Conservation (phyloP, 1,140 invertebrate genomes). For the Diabrotica undecimpunctata region DNA sequence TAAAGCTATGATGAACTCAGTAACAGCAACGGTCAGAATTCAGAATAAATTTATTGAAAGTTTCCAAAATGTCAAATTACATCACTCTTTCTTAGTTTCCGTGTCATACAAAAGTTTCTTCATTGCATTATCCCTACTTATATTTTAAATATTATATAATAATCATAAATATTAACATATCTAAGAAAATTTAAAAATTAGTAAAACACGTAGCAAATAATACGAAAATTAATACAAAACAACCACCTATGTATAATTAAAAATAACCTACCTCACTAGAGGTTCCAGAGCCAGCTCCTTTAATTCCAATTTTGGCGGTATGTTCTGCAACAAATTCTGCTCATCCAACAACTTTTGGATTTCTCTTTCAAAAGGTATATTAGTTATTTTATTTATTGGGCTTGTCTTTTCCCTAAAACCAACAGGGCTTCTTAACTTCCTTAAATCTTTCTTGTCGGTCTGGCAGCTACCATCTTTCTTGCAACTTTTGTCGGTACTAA, state of each 20-base stretch:
- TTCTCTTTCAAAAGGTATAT: slow-evolving; percentile 64
- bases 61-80: too few species aligned
- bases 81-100: too few species aligned
- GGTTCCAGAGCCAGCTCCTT: slow-evolving; percentile 49
- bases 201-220: background rate
- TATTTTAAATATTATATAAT: too few species aligned
- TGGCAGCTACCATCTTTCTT: slow-evolving; percentile 62
- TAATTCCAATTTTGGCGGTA: slow-evolving; percentile 54
- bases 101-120: too few species aligned
- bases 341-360: slow-evolving; percentile 71
- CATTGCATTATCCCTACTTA: too few species aligned
- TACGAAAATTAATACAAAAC: background rate
- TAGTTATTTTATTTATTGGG: slow-evolving; percentile 51
- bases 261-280: slow-evolving; percentile 36
- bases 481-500: slow-evolving; percentile 51
- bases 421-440: slow-evolving; percentile 48
- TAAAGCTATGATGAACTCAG: too few species aligned
- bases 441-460: slow-evolving; percentile 59
- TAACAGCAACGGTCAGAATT: too few species aligned
- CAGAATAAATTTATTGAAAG: too few species aligned
- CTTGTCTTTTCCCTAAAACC: slow-evolving; percentile 47
- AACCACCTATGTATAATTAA: background rate
- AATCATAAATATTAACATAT: too few species aligned
- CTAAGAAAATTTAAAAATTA: too few species aligned
- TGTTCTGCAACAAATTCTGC: slow-evolving; percentile 60